Evolutionary conservation across 2,888 invertebrate species (phyloP), one percentile per base, ranked within the genome.

Genomic region (Cordylochernes scorpioides): DNA sequence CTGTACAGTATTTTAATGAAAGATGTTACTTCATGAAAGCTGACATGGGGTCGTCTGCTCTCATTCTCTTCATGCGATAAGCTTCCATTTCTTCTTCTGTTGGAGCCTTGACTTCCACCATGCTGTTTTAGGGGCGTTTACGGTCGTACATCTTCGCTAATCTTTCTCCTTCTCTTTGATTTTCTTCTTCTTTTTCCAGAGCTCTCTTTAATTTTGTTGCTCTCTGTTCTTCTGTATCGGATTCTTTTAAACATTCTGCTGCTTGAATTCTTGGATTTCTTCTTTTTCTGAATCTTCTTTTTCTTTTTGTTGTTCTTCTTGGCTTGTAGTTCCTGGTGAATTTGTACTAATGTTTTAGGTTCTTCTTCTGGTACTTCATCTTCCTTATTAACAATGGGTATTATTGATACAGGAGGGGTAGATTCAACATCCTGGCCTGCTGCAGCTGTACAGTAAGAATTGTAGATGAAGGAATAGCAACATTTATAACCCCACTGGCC

Each of bases 401-500:
- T n/a, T n/a, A n/a, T n/a, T n/a, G n/a, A n/a, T n/a, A n/a, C n/a
- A n/a, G n/a, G n/a, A n/a, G n/a, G n/a, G n/a, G n/a, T n/a, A n/a
- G n/a, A n/a, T n/a, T n/a, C n/a, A n/a, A n/a, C n/a, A n/a, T 31
- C 37, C 31, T 33, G 33, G 27, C 14, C 29, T 13, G 39, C 29
- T 35, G 32, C 33, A 38, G 80, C 80, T 15, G 74, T 68, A 44
- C 82, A 82, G 48, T 80, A 82, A 0, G 77, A 75, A 59, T 77
- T 73, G 63, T 58, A 57, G 15, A 94, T 65, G 38, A 72, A 70
- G 0, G 82, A 80, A 49, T 84, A 71, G 53, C 97, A 97, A 48
- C 97, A 97, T 47, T 73, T 72, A 55, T 70, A 97, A 0, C 94
- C 97, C 97, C 97, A 99, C 35, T 66, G 63, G 0, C 84, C 86